Base-by-base conservation (phyloP, 2,888 invertebrate genomes). In the Melieria picta region DNA sequence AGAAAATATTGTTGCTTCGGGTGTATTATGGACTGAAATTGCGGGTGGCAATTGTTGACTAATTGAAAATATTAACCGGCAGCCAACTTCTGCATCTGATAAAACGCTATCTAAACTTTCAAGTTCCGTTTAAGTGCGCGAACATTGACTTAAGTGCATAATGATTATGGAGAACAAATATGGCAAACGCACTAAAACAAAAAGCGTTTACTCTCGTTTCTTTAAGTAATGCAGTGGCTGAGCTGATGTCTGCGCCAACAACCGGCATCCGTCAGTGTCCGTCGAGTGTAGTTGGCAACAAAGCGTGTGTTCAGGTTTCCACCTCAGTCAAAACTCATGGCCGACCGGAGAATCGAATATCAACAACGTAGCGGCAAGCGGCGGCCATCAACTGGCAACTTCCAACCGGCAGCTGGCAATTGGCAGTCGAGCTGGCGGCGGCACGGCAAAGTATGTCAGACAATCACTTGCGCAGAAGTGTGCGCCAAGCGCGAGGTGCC, bases 381-480 rank as follows among this genome's bases (percentile, higher is more conserved):
- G 30, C 30, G 2, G 30, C 30, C 30, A 30, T 30, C 30, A 30
- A 30, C 30, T 30, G 30, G 30, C 30, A 30, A 30, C 30, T 30
- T 0, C 30, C 30, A 30, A 30, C 30, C 30, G 30, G 30, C 30
- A 16, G 16, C 16, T 16, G 16, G 16, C 16, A 16, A 16, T 16
- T 16, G 16, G 16, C 16, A 30, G 30, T 30, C 30, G 30, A 30
- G 30, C 30, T 30, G 30, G 30, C 30, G 30, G 30, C 30, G 30
- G 58, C 58, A 58, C 5, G 10, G 30, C 43, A 69, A 72, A 66
- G 69, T 72, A 65, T 72, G 72, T 72, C 72, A 72, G 65, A 72
- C 72, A 72, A 69, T 72, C 69, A 63, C 69, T 65, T 42, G 16
- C 4, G 30, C 30, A 30, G 30, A 30, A 30, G 30, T 30, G 30